These are phyloP conservation scores for Hymenopus coronatus DNA, from an alignment of 2,888 invertebrate genomes.

Conservation along the genomic window DNA sequence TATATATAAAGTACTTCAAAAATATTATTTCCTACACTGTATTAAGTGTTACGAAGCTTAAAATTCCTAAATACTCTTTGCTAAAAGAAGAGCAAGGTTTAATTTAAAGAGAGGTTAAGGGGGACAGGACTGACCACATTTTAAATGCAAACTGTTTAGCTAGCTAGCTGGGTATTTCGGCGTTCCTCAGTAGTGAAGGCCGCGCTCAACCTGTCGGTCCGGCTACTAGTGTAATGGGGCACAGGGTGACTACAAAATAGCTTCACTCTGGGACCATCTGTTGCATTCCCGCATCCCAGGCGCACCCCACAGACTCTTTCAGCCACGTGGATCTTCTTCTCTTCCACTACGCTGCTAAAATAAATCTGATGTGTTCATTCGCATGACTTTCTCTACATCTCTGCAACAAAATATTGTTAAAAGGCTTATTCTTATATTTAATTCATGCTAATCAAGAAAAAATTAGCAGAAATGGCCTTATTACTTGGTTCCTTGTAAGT, in stretches of 20 bases:
- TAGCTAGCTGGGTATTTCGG: slow-evolving; percentile 7
- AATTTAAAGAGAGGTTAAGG: not conserved
- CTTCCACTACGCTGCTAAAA: no score
- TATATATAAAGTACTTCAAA: no score
- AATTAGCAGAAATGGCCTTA: no score
- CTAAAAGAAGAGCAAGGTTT: not conserved
- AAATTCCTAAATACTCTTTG: not conserved
- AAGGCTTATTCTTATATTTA: no score
- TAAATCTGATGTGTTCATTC: no score
- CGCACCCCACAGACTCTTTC: not conserved
- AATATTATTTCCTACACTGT: no score
- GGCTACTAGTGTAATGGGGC: not conserved
- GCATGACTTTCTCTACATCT: no score
- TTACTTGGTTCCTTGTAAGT: no score
- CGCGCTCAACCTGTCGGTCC: not conserved
- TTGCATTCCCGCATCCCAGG: not conserved
- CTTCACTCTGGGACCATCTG: slow-evolving; percentile 3
- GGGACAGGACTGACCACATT: not conserved
- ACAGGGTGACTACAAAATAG: not conserved
- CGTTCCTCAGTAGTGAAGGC: slow-evolving; percentile 6
- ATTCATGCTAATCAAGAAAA: no score
- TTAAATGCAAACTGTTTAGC: slow-evolving; percentile 13
- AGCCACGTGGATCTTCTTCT: not conserved
- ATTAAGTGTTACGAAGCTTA: no score
- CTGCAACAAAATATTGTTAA: no score